A percentile compares a stretch with the other conserved stretches of the same genome.
Evolutionary conservation across 1,140 invertebrate species (phyloP).

Genomic region (Cepaea nemoralis): DNA sequence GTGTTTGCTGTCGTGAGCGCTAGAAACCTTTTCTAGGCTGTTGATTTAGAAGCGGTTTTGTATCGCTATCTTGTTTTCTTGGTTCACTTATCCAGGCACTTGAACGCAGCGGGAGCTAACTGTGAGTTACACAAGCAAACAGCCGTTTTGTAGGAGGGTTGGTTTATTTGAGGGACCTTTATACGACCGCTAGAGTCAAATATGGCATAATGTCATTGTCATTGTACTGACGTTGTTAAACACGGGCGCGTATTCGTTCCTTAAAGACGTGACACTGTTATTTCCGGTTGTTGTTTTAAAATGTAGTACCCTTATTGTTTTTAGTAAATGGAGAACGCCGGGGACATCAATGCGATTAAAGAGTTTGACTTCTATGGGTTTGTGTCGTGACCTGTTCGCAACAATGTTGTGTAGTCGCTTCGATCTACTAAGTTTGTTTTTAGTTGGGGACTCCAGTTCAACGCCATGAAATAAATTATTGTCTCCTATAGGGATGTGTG

Average conservation of each 20-base stretch:
- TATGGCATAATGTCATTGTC: neutral
- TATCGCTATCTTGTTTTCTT: neutral
- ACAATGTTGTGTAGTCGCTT: too few relatives aligned
- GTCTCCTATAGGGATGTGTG: too few relatives aligned
- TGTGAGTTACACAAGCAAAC: neutral
- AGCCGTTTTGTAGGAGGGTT: neutral
- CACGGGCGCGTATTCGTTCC: neutral
- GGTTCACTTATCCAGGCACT: neutral
- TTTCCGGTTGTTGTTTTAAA: conserved; percentile 5
- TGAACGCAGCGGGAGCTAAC: neutral
- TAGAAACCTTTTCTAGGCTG: neutral
- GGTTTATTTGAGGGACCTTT: neutral
- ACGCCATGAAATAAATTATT: too few relatives aligned
- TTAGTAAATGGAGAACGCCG: neutral
- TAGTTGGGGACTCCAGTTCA: too few relatives aligned
- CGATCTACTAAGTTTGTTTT: too few relatives aligned
- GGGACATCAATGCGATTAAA: neutral
- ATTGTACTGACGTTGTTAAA: neutral
- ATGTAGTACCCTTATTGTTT: neutral
- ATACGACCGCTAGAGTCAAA: neutral
- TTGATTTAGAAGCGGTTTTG: neutral
- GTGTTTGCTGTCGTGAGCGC: conserved; percentile 5
- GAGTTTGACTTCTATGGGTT: too few relatives aligned
- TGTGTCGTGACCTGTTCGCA: too few relatives aligned
- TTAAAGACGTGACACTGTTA: neutral